Percentiles rank a stretch among this genome's conserved stretches.
These are phyloP conservation scores for Axis porcinus DNA, from an alignment of 2,113 vertebrate species.

Conservation along the genomic window DNA sequence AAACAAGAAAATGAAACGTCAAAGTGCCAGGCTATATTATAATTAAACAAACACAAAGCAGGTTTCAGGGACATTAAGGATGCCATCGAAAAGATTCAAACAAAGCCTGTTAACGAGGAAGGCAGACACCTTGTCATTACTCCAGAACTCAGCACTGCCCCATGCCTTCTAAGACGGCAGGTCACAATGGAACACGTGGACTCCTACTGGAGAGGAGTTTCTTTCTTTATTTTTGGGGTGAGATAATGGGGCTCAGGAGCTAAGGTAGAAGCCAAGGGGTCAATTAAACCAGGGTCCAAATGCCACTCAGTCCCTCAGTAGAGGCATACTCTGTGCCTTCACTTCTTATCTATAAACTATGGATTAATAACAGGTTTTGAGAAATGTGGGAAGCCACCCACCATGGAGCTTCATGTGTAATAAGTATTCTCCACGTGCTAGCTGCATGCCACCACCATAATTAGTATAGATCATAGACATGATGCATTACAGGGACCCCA, in stretches of 20 bases:
- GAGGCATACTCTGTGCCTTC: background rate
- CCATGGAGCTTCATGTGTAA: background rate
- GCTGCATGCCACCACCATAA: background rate
- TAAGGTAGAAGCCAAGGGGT: background rate
- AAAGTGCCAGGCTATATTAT: slow-evolving; percentile 67
- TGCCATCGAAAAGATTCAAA: slow-evolving; percentile 38
- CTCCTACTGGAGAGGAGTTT: background rate
- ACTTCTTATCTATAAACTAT: background rate
- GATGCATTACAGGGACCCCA: background rate
- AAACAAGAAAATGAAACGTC: slow-evolving; percentile 65
- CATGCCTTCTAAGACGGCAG: background rate
- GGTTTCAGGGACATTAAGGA: slow-evolving; percentile 54
- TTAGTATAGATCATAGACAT: too few species aligned
- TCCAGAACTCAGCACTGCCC: slow-evolving; percentile 27
- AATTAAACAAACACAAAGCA: slow-evolving; percentile 66
- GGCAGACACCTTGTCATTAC: slow-evolving; percentile 59
- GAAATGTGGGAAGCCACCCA: background rate
- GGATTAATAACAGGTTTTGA: background rate
- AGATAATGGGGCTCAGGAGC: background rate
- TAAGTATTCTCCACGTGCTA: background rate
- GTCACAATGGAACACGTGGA: background rate
- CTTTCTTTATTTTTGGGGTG: background rate
- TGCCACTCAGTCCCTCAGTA: background rate
- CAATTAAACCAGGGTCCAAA: background rate
- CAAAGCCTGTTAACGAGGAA: slow-evolving; percentile 54